Evolutionary conservation across 64 coral and sea anemone genomes (phyloP).

Genomic region (Dendrophyllia cribrosa): DNA sequence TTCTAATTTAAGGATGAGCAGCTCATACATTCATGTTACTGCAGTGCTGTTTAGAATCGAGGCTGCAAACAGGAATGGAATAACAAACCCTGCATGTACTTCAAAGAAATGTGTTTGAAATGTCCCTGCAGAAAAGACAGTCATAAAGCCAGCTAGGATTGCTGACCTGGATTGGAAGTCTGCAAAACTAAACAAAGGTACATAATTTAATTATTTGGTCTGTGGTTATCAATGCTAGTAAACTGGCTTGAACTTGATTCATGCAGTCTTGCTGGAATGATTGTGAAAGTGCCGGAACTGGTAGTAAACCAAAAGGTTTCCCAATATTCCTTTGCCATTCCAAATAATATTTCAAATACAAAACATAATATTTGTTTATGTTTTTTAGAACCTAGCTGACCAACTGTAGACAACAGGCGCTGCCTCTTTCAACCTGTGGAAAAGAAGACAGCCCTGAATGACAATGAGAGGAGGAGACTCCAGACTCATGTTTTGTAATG

Average conservation of each 20-base stretch:
- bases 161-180: conserved; percentile 65
- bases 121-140: conserved; percentile 54
- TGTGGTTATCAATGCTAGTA: no score
- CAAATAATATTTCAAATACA: no score
- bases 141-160: conserved; percentile 27
- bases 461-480: conserved; percentile 33
- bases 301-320: no score
- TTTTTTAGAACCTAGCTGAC: conserved; percentile 40
- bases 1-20: conserved; percentile 65
- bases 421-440: conserved; percentile 1
- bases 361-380: not conserved
- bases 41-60: conserved; percentile 68
- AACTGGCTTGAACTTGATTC: no score
- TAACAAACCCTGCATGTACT: conserved; percentile 72
- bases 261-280: no score
- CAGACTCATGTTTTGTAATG: conserved; percentile 22
- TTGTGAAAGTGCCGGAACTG: no score
- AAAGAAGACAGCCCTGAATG: not conserved
- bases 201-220: not conserved
- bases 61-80: conserved; percentile 58
- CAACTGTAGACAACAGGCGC: conserved; percentile 14
- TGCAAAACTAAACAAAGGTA: conserved; percentile 72
- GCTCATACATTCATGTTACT: conserved; percentile 68
- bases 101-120: conserved; percentile 57
- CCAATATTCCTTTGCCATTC: no score